These are phyloP conservation scores for Chloroclystis v-ata DNA, from an alignment of 2,888 invertebrate species.

Conservation along the genomic window DNA sequence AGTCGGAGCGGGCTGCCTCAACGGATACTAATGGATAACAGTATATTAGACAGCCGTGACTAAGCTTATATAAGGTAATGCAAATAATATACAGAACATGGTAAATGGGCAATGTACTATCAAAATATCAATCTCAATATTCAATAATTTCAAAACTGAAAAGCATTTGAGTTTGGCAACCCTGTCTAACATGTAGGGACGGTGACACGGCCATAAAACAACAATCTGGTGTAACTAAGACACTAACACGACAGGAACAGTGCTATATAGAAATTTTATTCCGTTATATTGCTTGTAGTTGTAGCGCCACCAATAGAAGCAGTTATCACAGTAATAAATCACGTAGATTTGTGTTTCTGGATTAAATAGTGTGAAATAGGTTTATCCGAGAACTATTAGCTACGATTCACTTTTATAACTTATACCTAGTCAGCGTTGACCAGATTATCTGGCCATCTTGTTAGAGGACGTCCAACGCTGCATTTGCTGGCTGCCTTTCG, in stretches of 20 bases:
- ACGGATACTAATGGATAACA: not conserved
- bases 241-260: conserved; percentile 61
- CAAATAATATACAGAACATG: conserved; percentile 3
- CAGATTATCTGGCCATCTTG: too few relatives aligned
- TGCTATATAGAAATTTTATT: conserved; percentile 53
- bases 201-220: conserved; percentile 54
- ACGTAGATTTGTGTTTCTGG: conserved; percentile 36
- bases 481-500: too few relatives aligned
- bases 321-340: conserved; percentile 45
- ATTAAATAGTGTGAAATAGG: conserved; percentile 33
- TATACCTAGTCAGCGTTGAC: too few relatives aligned
- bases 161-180: conserved; percentile 21
- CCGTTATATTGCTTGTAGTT: conserved; percentile 55
- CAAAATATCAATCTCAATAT: conserved; percentile 22
- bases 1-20: not conserved
- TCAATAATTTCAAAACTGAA: conserved; percentile 16
- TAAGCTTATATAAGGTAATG: conserved; percentile 1
- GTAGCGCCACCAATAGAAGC: conserved; percentile 44
- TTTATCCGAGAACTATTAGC: conserved; percentile 20
- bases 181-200: conserved; percentile 28
- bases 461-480: too few relatives aligned
- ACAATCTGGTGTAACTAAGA: conserved; percentile 50
- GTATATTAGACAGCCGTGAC: not conserved
- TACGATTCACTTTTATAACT: conserved; percentile 3
- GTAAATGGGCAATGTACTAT: conserved; percentile 7